These are phyloP conservation scores for Chrysogorgia sp. DNA, from an alignment of 92 coral and sea anemone genomes.

Conservation along the genomic window DNA sequence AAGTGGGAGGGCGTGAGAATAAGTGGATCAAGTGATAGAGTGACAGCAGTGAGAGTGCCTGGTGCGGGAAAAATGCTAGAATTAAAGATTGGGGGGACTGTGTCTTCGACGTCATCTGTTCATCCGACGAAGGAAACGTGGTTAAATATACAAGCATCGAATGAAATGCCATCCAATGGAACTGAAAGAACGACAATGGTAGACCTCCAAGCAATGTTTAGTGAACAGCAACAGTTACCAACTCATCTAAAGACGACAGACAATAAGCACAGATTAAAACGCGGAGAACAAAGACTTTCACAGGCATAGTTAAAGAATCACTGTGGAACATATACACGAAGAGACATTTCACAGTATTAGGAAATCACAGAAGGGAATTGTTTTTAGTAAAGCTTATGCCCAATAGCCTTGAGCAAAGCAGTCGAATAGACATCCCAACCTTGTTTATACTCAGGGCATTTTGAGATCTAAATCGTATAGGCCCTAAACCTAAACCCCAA, in stretches of 20 bases:
- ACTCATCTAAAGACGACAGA: background rate
- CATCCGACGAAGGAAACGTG: conserved; percentile 42
- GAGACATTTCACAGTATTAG: too few species aligned
- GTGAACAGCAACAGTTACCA: background rate
- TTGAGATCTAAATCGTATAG: too few species aligned
- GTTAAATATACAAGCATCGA: conserved; percentile 30
- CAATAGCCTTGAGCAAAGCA: too few species aligned
- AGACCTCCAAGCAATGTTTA: conserved; percentile 27
- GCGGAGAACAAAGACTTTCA: background rate
- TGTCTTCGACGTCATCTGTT: conserved; percentile 40
- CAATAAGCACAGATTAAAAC: background rate
- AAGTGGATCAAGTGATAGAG: background rate
- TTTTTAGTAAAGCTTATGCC: too few species aligned
- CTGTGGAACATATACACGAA: too few species aligned
- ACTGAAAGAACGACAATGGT: conserved; percentile 23
- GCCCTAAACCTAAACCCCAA: too few species aligned
- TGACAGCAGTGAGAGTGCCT: conserved; percentile 8
- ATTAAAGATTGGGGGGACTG: conserved; percentile 25
- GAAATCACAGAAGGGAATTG: too few species aligned
- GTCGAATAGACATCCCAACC: too few species aligned
- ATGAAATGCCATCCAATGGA: background rate
- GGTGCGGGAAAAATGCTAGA: conserved; percentile 12
- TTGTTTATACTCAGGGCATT: too few species aligned
- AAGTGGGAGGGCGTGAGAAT: conserved; percentile 20
- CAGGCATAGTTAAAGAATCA: too few species aligned